These are phyloP conservation scores for Sciurus niger DNA, from an alignment of 2,113 vertebrate species.

Conservation along the genomic window DNA sequence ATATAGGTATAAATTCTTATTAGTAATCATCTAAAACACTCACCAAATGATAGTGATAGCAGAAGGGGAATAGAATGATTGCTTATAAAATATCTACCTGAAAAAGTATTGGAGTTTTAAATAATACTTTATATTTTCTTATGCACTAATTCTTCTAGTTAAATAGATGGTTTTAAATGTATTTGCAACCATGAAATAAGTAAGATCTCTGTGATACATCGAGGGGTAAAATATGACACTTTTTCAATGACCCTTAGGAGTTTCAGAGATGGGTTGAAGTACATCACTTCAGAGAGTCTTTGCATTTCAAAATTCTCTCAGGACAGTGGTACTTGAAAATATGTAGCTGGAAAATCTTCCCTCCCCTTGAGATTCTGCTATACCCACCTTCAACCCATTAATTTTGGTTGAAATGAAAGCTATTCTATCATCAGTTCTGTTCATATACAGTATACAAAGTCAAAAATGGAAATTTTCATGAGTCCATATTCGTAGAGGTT, in stretches of 20 bases:
- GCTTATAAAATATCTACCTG: not conserved
- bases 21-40: not conserved
- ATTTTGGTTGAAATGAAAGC: not conserved
- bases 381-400: not conserved
- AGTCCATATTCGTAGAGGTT: not conserved
- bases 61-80: not conserved
- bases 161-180: not conserved
- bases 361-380: not conserved
- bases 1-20: not conserved
- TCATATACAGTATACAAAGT: not conserved
- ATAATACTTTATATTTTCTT: not conserved
- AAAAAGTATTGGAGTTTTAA: not conserved
- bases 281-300: not conserved
- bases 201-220: not conserved
- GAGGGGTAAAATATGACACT: not conserved
- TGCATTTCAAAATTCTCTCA: not conserved
- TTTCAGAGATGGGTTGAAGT: not conserved
- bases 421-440: not conserved
- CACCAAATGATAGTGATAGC: not conserved
- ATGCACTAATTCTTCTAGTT: not conserved
- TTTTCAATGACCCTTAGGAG: not conserved
- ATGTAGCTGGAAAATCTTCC: not conserved
- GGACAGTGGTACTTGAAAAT: not conserved
- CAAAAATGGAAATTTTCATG: not conserved
- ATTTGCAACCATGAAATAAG: not conserved